These are phyloP conservation scores for Chaetodon trifasciatus DNA, from an alignment of 2,797 vertebrate species.

Conservation along the genomic window DNA sequence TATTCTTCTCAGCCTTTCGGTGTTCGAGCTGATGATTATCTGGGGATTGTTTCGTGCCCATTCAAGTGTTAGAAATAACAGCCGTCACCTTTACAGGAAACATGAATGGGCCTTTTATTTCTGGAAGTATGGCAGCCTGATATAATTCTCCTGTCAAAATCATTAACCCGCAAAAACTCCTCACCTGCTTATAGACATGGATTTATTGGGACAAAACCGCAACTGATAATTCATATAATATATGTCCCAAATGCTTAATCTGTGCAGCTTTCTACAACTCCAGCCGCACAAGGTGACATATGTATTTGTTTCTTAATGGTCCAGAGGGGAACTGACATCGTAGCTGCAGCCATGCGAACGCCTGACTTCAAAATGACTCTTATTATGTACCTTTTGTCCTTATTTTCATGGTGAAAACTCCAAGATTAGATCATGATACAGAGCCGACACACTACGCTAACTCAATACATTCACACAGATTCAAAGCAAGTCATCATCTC, in stretches of 20 bases:
- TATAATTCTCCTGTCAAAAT: not conserved
- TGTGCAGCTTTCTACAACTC: not conserved
- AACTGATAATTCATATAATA: not conserved
- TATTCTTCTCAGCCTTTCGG: constrained; percentile 1
- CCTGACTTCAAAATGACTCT: not conserved
- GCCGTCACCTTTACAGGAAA: constrained; percentile 32
- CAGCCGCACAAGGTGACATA: not conserved
- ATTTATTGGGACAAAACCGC: not conserved
- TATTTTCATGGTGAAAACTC: not conserved
- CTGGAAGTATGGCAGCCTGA: constrained; percentile 8
- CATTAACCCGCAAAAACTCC: not conserved
- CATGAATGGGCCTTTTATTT: constrained; percentile 40
- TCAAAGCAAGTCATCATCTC: constrained; percentile 14
- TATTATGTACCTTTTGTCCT: not conserved
- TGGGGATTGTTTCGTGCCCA: constrained; percentile 20
- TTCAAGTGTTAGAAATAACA: constrained; percentile 32
- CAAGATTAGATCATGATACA: not conserved
- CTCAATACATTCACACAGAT: constrained; percentile 8
- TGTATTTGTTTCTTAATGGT: not conserved
- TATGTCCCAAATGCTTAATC: not conserved
- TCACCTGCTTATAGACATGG: not conserved
- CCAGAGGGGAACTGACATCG: not conserved
- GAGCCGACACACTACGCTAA: not conserved
- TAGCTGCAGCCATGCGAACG: not conserved
- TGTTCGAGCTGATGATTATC: constrained; percentile 36